These are phyloP conservation scores for Pherbina coryleti DNA, from an alignment of 2,888 invertebrate species.

Conservation along the genomic window DNA sequence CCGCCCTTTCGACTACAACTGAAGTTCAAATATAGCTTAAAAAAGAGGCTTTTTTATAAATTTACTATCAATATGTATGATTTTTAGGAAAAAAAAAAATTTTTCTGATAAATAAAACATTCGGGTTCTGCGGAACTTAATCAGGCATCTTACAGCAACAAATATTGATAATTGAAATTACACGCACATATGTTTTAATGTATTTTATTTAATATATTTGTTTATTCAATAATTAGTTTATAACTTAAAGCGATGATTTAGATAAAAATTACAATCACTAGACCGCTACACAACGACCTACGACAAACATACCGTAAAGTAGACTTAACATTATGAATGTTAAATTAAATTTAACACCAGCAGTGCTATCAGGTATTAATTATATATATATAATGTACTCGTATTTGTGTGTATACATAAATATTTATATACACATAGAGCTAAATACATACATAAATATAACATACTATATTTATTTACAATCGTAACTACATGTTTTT, in stretches of 20 bases:
- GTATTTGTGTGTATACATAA: background rate
- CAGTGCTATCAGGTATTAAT: constrained; percentile 6
- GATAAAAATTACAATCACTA: constrained; percentile 15
- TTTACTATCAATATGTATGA: too few relatives aligned
- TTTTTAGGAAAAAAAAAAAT: too few relatives aligned
- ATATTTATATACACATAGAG: background rate
- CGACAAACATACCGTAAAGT: background rate
- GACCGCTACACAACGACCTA: background rate
- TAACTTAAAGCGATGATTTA: constrained; percentile 19
- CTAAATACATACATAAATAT: background rate
- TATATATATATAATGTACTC: background rate
- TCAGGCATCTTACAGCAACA: too few relatives aligned
- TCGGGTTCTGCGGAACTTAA: too few relatives aligned
- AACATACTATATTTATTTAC: constrained; percentile 6
- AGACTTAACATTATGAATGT: constrained; percentile 7
- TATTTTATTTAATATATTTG: background rate
- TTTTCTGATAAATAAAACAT: too few relatives aligned
- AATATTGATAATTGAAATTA: too few relatives aligned
- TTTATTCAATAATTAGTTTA: constrained; percentile 13
- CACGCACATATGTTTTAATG: too few relatives aligned
- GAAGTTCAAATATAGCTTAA: too few relatives aligned
- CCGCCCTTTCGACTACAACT: too few relatives aligned
- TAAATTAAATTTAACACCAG: constrained; percentile 7
- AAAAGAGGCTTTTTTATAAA: too few relatives aligned
- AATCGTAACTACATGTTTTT: background rate